Evolutionary conservation across 2,797 vertebrate species (phyloP).

Genomic region (Coracias cyanogaster): DNA sequence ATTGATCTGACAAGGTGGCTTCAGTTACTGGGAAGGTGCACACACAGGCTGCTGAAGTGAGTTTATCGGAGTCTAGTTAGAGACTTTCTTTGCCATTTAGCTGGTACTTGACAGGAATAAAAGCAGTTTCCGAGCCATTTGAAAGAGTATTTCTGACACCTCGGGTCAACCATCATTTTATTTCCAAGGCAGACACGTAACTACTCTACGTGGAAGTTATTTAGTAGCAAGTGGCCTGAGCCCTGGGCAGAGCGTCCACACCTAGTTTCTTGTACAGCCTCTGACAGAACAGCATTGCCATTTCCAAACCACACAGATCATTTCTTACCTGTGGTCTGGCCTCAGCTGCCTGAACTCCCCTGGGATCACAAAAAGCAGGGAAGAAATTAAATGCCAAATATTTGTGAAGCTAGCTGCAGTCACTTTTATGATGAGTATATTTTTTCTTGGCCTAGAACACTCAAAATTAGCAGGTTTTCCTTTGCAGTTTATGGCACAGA

Average conservation of each 20-base stretch:
- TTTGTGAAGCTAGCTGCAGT: neutral
- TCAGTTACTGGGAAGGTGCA: neutral
- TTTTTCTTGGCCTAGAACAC: conserved; percentile 3
- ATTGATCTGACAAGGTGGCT: neutral
- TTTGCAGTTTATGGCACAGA: neutral
- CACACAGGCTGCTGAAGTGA: neutral
- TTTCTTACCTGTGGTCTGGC: neutral
- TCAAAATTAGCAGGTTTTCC: neutral
- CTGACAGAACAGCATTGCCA: neutral
- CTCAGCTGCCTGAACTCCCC: neutral
- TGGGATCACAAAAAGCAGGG: neutral
- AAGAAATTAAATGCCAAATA: conserved; percentile 26
- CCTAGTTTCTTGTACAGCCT: neutral
- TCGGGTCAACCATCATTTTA: conserved; percentile 47
- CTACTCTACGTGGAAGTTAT: neutral
- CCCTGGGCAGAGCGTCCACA: accelerated
- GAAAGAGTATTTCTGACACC: conserved; percentile 36
- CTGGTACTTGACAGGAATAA: conserved; percentile 51
- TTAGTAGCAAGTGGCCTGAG: neutral
- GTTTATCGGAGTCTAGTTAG: neutral
- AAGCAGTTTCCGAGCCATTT: conserved; percentile 7
- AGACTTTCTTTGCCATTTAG: conserved; percentile 51
- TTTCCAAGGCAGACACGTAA: conserved; percentile 24
- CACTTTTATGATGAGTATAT: neutral
- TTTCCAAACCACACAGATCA: neutral